Conservation (phyloP, 2,888 invertebrate genomes). For the Noctua janthina region DNA sequence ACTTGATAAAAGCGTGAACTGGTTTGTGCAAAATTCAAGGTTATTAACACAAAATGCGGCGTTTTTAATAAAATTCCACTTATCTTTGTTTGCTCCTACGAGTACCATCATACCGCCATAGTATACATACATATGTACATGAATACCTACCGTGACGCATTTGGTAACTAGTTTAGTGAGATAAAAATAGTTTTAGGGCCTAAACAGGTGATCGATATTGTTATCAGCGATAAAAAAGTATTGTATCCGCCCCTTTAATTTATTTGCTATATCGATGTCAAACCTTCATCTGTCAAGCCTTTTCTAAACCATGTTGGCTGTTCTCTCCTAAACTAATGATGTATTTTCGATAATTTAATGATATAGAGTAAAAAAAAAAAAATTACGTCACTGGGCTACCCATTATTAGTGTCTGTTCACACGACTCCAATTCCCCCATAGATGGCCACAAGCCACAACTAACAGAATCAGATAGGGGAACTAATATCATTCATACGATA, state of each 20-base stretch:
- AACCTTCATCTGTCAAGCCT: too few species aligned
- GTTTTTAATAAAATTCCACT: conserved; percentile 28
- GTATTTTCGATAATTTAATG: too few species aligned
- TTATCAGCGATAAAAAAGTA: not conserved
- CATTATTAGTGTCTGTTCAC: not conserved
- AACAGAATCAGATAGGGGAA: not conserved
- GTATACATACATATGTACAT: not conserved
- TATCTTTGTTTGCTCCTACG: conserved; percentile 26
- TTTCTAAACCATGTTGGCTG: not conserved
- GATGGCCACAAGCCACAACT: not conserved
- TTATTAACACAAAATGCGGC: conserved; percentile 31
- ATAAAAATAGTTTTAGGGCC: not conserved
- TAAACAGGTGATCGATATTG: not conserved
- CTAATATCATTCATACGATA: not conserved
- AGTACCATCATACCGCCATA: not conserved
- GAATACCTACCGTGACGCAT: conserved; percentile 11
- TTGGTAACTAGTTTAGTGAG: too few species aligned
- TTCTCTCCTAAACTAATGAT: not conserved
- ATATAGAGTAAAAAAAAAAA: too few species aligned
- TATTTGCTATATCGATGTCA: not conserved
- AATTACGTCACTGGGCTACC: not conserved
- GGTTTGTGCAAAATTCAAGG: conserved; percentile 56
- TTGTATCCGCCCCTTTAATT: not conserved
- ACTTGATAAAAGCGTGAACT: conserved; percentile 49
- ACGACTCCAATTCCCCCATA: not conserved